Conservation (phyloP, 1,140 invertebrate species). For the Charaxes varanes region DNA sequence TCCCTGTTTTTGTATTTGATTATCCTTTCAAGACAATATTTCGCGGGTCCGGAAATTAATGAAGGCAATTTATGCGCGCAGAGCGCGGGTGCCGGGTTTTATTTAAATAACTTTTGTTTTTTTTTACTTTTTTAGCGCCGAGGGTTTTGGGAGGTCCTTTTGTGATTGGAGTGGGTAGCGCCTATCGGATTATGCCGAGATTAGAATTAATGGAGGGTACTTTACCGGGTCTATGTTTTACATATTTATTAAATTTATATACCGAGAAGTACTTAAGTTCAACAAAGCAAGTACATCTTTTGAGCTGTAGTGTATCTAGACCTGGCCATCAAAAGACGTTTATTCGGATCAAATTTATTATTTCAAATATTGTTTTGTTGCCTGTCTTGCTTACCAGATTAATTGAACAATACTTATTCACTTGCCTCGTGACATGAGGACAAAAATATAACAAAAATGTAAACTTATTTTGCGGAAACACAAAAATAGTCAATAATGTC, state of each 20-base stretch:
- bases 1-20: conserved; percentile 73
- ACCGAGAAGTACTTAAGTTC: not conserved
- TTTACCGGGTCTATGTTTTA: too few species aligned
- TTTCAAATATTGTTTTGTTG: too few species aligned
- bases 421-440: too few species aligned
- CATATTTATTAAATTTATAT: not conserved
- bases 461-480: too few species aligned
- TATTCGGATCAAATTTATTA: too few species aligned
- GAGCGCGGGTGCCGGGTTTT: conserved; percentile 53
- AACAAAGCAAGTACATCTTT: too few species aligned
- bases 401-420: too few species aligned
- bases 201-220: conserved; percentile 26
- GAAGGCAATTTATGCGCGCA: conserved; percentile 72
- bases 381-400: too few species aligned
- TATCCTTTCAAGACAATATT: conserved; percentile 74
- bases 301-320: too few species aligned
- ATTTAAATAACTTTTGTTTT: conserved; percentile 67
- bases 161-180: conserved; percentile 48
- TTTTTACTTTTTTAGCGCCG: conserved; percentile 41
- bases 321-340: too few species aligned
- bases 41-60: conserved; percentile 70
- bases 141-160: conserved; percentile 54
- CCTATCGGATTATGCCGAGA: conserved; percentile 53
- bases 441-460: too few species aligned
- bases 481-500: too few species aligned